A percentile compares a stretch with the other conserved stretches of the same genome.
These are phyloP conservation scores for Pemphigus obesinymphae DNA, from an alignment of 1,140 invertebrate species.

Conservation along the genomic window DNA sequence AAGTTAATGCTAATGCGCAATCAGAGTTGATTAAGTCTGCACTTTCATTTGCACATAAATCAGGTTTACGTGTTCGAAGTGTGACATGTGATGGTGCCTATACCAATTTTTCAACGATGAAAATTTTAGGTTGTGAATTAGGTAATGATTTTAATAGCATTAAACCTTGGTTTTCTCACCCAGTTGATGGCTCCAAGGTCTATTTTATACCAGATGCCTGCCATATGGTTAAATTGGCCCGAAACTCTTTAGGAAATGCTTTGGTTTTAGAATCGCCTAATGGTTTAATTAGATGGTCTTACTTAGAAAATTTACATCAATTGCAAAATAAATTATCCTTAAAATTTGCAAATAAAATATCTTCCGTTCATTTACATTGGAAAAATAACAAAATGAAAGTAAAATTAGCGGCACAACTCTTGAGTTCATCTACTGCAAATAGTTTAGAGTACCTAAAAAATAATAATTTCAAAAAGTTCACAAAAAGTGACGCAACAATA, in stretches of 20 bases:
- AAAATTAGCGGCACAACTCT: not conserved
- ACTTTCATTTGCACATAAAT: not conserved
- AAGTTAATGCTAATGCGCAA: not conserved
- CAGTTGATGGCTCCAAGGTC: not conserved
- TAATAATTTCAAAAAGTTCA: not conserved
- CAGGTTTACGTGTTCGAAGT: not conserved
- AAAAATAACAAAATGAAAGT: not conserved
- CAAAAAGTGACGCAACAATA: not conserved
- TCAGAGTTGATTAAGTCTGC: not conserved
- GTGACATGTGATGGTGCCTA: not conserved
- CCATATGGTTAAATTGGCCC: not conserved
- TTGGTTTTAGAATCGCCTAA: not conserved
- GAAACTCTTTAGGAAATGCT: not conserved
- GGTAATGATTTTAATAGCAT: not conserved
- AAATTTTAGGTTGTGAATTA: not conserved
- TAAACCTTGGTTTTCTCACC: not conserved
- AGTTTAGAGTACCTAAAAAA: not conserved
- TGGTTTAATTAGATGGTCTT: not conserved
- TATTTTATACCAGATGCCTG: not conserved
- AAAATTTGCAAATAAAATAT: not conserved
- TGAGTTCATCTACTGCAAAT: not conserved
- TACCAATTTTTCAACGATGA: conserved; percentile 4
- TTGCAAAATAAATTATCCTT: not conserved
- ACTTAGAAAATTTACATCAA: not conserved
- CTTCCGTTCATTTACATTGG: not conserved